Evolutionary conservation across 2,888 invertebrate species (phyloP), one percentile per base, ranked within the genome.

Genomic region (Gymnocheta viridis): DNA sequence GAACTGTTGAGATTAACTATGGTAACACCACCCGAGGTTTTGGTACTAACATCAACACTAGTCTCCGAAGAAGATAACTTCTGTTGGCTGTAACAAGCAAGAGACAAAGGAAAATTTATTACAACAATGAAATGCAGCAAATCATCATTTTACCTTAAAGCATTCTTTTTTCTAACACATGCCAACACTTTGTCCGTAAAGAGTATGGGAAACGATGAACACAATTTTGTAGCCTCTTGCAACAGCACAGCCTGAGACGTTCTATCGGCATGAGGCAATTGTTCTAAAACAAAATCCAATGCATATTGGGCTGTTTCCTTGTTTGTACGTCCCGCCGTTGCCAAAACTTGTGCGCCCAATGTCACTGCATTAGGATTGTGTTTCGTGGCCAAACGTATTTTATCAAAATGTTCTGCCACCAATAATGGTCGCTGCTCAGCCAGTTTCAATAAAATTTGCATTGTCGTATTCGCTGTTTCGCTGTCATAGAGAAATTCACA

Each of bases 241-340:
- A 97, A 92, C 85, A 97, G 92, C 32, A 95, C 94, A 47, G 95
- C 95, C 90, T 97, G 96, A 82, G 95, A 94, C 44, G 94, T 94
- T 87, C 95, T 93, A 91, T 96, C 96, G 7, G 95, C 95, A 93
- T 93, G 74, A 82, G 94, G 93, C 86, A 97, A 93, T 87, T 95
- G 94, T 89, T 95, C 95, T 86, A 97, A 93, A 78, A 97, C 95
- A 92, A 96, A 97, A 92, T 96, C 95, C 86, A 97, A 91, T 7
- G 96, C 96, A 88, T 96, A 96, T 89, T 96, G 95, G 0, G 96
- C 97, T 81, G 95, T 94, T 85, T 96, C 96, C 96, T 95, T 94
- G 90, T 94, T 94, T 51, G 95, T 93, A 91, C 95, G 94, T n/a
- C 96, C 96, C 64, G 95, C 93, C 66, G 95, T 94, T 78, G 96